phyloP scores from a whole-genome alignment of 2,888 invertebrate species.

The Argyresthia albistria region DNA sequence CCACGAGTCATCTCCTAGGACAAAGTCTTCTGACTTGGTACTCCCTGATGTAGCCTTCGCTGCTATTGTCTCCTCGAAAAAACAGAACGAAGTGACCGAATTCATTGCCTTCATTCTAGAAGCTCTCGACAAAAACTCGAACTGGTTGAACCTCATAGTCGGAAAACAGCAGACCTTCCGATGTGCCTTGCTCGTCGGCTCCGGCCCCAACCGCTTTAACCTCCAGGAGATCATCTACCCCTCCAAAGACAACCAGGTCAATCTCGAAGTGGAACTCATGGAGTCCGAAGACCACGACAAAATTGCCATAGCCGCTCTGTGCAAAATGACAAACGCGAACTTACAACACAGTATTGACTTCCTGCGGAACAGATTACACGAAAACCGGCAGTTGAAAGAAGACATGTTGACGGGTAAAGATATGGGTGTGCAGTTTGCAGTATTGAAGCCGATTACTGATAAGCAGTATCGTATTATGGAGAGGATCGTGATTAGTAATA shows the following conservation, averaged over 20 bases:
- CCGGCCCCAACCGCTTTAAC: conserved; percentile 56
- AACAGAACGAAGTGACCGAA: conserved; percentile 48
- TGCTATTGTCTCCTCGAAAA: conserved; percentile 47
- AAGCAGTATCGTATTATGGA: conserved; percentile 50
- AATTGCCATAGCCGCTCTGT: conserved; percentile 47
- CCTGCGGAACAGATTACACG: conserved; percentile 39
- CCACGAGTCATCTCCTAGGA: too few relatives aligned
- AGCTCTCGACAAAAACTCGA: conserved; percentile 45
- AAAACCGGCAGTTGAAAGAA: conserved; percentile 35
- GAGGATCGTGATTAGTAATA: conserved; percentile 24
- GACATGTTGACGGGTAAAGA: conserved; percentile 48
- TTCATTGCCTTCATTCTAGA: conserved; percentile 46
- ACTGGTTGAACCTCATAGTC: conserved; percentile 47
- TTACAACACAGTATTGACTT: conserved; percentile 41
- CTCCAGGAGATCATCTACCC: conserved; percentile 56
- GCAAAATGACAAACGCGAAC: conserved; percentile 37
- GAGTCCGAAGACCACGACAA: conserved; percentile 58
- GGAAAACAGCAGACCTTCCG: conserved; percentile 42
- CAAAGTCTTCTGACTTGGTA: conserved; percentile 10
- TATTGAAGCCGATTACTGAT: conserved; percentile 44
- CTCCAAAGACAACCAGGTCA: conserved; percentile 31
- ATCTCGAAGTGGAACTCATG: conserved; percentile 46
- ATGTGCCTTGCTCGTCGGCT: conserved; percentile 49
- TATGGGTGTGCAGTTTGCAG: conserved; percentile 45
- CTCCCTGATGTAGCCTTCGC: conserved; percentile 43